Conservation (phyloP, 1,140 invertebrate species). For the Pararge aegeria region DNA sequence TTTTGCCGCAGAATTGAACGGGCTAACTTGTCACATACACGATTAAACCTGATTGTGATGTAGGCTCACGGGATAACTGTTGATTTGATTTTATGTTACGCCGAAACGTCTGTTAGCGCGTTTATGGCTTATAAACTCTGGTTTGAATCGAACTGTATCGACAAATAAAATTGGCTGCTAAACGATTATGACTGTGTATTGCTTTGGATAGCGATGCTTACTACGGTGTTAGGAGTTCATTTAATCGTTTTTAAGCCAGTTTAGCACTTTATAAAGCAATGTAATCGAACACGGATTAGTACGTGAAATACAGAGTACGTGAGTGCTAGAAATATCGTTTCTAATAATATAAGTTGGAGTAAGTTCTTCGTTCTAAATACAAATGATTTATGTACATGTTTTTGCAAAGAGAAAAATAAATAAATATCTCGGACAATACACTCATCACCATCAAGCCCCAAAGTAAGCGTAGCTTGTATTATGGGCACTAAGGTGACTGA, state of each 20-base stretch:
- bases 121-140: slow-evolving; percentile 77
- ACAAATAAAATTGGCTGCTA: slow-evolving; percentile 70
- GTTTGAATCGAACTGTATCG: slow-evolving; percentile 65
- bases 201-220: slow-evolving; percentile 14
- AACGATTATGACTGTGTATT: slow-evolving; percentile 68
- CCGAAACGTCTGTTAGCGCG: slow-evolving; percentile 75
- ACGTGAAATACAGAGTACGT: background rate
- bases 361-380: too few relatives aligned
- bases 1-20: slow-evolving; percentile 52
- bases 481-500: too few relatives aligned
- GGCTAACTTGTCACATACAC: slow-evolving; percentile 76
- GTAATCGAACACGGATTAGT: background rate
- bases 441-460: too few relatives aligned
- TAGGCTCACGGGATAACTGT: slow-evolving; percentile 76
- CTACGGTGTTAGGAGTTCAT: slow-evolving; percentile 23
- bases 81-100: slow-evolving; percentile 78
- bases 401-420: too few relatives aligned
- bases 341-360: too few relatives aligned
- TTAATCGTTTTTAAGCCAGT: slow-evolving; percentile 9
- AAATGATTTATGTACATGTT: too few relatives aligned
- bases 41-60: slow-evolving; percentile 78
- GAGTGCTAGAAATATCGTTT: too few relatives aligned
- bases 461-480: too few relatives aligned
- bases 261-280: background rate
- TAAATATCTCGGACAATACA: too few relatives aligned